A percentile compares a stretch with the other conserved stretches of the same genome.
These are phyloP conservation scores for Ariopsis seemanni DNA, from an alignment of 2,113 vertebrate species.

Conservation along the genomic window DNA sequence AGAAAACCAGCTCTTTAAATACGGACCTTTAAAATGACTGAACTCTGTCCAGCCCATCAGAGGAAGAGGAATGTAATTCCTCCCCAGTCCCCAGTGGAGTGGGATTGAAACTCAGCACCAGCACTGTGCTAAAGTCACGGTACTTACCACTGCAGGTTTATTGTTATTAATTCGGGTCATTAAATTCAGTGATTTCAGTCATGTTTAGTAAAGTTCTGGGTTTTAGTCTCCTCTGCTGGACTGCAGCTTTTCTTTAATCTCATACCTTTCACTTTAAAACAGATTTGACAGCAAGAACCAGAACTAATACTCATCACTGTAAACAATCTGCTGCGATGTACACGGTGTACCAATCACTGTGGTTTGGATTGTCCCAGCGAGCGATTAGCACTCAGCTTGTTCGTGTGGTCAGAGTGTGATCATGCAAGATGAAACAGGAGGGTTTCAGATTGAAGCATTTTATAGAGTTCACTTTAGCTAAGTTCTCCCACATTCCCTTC, in stretches of 20 bases:
- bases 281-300: neutral
- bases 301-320: neutral
- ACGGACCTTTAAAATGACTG: neutral
- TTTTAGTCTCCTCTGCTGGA: neutral
- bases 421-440: neutral
- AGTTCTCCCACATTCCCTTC: neutral
- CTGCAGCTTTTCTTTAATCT: neutral
- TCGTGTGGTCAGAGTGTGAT: neutral
- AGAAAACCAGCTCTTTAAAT: neutral
- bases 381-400: neutral
- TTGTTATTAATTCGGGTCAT: neutral
- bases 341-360: neutral
- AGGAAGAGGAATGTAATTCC: slow-evolving; percentile 2
- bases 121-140: neutral
- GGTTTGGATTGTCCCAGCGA: neutral
- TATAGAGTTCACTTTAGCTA: neutral
- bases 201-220: neutral
- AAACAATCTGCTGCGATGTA: no score
- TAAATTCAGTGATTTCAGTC: neutral
- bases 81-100: neutral
- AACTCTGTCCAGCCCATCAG: neutral
- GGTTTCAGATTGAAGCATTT: neutral
- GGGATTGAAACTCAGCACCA: neutral
- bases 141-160: neutral
- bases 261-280: neutral